Evolutionary conservation across 2,888 invertebrate species (phyloP), one percentile per base, ranked within the genome.

Genomic region (Metalampra italica): DNA sequence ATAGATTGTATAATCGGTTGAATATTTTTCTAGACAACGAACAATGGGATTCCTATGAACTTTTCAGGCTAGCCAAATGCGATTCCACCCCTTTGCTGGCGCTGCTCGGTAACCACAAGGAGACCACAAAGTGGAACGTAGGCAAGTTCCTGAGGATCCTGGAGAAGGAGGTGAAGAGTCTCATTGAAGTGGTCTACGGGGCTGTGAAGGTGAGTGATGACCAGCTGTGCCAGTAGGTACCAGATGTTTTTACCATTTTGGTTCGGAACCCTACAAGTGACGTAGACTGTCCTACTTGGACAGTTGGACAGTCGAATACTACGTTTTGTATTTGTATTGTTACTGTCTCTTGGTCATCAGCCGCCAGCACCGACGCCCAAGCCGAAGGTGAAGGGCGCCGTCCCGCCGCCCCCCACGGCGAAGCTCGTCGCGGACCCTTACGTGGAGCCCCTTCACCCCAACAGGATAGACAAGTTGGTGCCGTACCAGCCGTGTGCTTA

Each of bases 71-170:
- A 43, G 81, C 90, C 11, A 78, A 81, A 59, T 87, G 91, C 45
- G 90, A 92, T 67, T 66, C 75, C 47, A 67, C 85, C 12, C 90
- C 92, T 43, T 60, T 91, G 43, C 52, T 90, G 48, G 59, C 91
- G 0, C 70, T 91, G 11, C 68, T 92, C 38, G 82, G 93, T n/a
- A 77, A 92, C 77, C 78, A 93, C 77, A 76, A 85, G 56, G 81
- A 91, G 61, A 73, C 94, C 63, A 80, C 93, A 74, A 82, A 86
- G 38, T 89, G 90, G 71, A 92, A 92, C 63, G 86, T 91, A 2
- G 59, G 75, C 14, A 83, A 88, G 49, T 91, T 91, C 63, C 72
- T 91, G 0, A 78, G 78, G 49, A 80, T 92, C 14, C 64, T 92
- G 4, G 92, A 92, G 62, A 54, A 72, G 0, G 90, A 91, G 43